phyloP scores from a whole-genome alignment of 2,888 invertebrate species.

The Lasioglossum pauxillum region DNA sequence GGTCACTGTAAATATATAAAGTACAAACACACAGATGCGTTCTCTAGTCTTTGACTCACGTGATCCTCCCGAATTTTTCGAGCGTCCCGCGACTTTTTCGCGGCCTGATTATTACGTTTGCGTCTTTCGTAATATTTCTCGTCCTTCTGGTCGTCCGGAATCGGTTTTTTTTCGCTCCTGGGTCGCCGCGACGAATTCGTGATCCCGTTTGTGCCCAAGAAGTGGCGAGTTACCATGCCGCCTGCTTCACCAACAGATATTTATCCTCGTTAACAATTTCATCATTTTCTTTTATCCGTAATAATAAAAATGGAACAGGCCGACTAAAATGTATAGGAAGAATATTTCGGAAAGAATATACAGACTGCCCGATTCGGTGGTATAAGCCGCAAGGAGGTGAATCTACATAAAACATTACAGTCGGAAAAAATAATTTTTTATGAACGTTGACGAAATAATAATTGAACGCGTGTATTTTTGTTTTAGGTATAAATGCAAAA shows the following conservation, averaged over 20 bases:
- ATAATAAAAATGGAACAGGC: background rate
- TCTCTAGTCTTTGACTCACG: conserved; percentile 82
- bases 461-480: background rate
- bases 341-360: background rate
- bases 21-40: background rate
- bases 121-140: conserved; percentile 95
- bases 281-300: background rate
- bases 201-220: conserved; percentile 60
- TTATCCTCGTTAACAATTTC: background rate
- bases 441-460: background rate
- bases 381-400: background rate
- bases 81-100: conserved; percentile 96
- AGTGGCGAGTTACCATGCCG: conserved; percentile 62
- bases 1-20: background rate
- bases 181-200: conserved; percentile 85
- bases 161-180: conserved; percentile 93
- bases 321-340: background rate
- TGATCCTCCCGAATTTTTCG: conserved; percentile 95
- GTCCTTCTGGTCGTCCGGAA: conserved; percentile 94
- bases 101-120: conserved; percentile 95
- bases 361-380: background rate
- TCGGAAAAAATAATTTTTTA: background rate
- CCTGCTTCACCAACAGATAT: conserved; percentile 47
- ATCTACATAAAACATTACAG: too few species aligned
- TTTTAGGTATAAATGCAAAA: conserved; percentile 36